These are phyloP conservation scores for Mobula hypostoma DNA, from an alignment of 2,113 vertebrate genomes.

Conservation along the genomic window DNA sequence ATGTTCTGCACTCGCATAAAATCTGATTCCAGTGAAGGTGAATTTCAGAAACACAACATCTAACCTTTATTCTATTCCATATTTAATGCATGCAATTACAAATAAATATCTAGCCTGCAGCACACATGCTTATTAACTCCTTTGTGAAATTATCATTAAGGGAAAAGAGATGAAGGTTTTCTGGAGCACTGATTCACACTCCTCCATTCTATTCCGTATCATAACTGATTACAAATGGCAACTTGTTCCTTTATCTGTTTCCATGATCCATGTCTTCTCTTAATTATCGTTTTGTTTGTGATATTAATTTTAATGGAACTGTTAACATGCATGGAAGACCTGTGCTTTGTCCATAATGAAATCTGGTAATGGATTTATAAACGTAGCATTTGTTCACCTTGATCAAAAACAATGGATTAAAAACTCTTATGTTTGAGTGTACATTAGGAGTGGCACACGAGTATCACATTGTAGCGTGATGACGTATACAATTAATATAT, in stretches of 20 bases:
- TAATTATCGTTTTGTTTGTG: constrained; percentile 28
- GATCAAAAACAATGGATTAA: constrained; percentile 56
- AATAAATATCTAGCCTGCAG: not conserved
- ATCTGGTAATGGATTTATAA: not conserved
- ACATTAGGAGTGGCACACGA: too few relatives aligned
- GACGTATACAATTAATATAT: too few relatives aligned
- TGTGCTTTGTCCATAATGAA: not conserved
- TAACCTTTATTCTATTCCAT: too few relatives aligned
- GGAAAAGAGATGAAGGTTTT: not conserved
- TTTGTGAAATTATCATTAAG: not conserved
- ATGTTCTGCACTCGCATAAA: too few relatives aligned
- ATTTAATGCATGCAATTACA: constrained; percentile 5
- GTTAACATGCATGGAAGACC: not conserved
- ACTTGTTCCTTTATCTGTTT: not conserved
- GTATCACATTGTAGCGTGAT: too few relatives aligned
- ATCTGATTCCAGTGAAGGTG: too few relatives aligned
- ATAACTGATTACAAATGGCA: not conserved
- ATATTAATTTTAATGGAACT: constrained; percentile 7
- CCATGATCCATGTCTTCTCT: not conserved
- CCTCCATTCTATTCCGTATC: not conserved
- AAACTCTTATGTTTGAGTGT: not conserved
- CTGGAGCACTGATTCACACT: not conserved
- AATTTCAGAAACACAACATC: too few relatives aligned
- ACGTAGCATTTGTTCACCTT: constrained; percentile 54
- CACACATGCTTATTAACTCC: not conserved